These are phyloP conservation scores for Buphagus erythrorhynchus DNA, from an alignment of 2,797 vertebrate species.

Conservation along the genomic window DNA sequence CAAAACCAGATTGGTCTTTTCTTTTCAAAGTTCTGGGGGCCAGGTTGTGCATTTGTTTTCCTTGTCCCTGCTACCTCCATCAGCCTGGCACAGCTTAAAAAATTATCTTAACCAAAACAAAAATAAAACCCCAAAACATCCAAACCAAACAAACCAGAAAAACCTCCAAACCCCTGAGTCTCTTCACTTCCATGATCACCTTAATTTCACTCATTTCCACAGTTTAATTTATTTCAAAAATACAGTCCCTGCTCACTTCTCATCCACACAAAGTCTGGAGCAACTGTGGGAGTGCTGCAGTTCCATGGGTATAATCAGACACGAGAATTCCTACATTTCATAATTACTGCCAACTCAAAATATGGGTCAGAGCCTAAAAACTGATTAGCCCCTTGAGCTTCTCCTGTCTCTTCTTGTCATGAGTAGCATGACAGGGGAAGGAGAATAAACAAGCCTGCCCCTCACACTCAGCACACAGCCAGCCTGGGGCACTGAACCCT, in stretches of 20 bases:
- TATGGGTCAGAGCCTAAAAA: conserved; percentile 58
- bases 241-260: neutral
- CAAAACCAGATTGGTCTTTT: neutral
- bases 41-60: neutral
- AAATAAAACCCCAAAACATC: neutral
- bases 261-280: neutral
- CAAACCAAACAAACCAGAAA: accelerated
- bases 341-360: conserved; percentile 39
- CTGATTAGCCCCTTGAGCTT: conserved; percentile 49
- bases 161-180: accelerated
- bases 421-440: conserved; percentile 18
- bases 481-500: conserved; percentile 32
- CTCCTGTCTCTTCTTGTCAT: conserved; percentile 47
- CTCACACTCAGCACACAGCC: neutral
- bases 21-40: neutral
- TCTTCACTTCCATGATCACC: neutral
- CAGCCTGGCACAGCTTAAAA: neutral
- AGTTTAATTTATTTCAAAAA: neutral
- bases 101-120: neutral
- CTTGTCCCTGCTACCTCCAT: neutral
- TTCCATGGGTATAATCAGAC: neutral
- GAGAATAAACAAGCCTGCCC: conserved; percentile 37
- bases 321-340: neutral
- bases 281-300: neutral
- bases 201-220: neutral